These are phyloP conservation scores for Sylvia atricapilla DNA, from an alignment of 2,113 vertebrate species.

Conservation along the genomic window DNA sequence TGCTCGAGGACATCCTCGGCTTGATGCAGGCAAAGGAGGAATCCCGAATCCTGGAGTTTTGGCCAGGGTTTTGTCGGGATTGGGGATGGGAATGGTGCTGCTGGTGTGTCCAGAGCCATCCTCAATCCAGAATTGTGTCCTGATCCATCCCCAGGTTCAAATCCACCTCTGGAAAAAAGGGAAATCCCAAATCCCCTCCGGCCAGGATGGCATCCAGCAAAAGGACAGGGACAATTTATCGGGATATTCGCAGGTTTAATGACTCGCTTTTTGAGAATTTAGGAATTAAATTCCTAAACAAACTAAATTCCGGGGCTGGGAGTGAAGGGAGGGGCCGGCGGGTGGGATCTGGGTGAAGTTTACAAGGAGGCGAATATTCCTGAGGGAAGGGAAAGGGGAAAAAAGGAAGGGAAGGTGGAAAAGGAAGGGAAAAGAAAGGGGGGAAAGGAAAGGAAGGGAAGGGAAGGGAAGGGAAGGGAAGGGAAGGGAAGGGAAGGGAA, in stretches of 20 bases:
- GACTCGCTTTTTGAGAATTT: background rate
- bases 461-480: background rate
- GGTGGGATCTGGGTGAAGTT: background rate
- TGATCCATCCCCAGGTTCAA: background rate
- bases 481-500: background rate
- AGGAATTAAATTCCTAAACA: conserved; percentile 9
- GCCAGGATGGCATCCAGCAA: background rate
- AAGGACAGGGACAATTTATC: conserved; percentile 7
- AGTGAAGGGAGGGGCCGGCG: background rate
- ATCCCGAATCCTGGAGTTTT: background rate
- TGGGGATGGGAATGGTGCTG: background rate
- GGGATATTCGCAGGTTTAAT: background rate
- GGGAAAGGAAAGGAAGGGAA: too few relatives aligned
- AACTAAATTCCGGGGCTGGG: background rate
- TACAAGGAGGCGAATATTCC: background rate
- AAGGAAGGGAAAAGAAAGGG: too few relatives aligned
- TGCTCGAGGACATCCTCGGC: background rate
- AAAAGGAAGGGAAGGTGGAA: too few relatives aligned
- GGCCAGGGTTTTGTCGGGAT: background rate
- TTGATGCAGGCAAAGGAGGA: background rate
- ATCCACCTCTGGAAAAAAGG: background rate
- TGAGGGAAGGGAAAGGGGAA: background rate
- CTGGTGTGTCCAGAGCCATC: rapidly evolving
- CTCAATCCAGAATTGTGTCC: rapidly evolving
- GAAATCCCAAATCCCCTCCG: background rate